These are phyloP conservation scores for Limosa lapponica DNA, from an alignment of 2,797 vertebrate species.

Conservation along the genomic window DNA sequence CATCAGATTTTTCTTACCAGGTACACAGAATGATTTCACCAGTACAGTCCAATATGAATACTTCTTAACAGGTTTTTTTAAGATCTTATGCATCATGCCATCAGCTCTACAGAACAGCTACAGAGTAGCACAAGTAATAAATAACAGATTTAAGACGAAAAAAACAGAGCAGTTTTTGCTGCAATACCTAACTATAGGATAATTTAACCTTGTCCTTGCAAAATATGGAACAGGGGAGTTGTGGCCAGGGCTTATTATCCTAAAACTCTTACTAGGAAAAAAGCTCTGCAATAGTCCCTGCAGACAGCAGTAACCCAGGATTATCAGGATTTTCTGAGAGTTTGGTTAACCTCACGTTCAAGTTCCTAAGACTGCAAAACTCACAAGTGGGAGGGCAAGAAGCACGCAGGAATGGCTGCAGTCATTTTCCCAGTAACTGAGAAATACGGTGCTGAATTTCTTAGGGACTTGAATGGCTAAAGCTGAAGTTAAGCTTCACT, in stretches of 20 bases:
- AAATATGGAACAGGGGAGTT: background rate
- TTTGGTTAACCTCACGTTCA: background rate
- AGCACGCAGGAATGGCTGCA: background rate
- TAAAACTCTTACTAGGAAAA: background rate
- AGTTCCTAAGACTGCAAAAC: background rate
- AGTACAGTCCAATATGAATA: background rate
- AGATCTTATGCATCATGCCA: background rate
- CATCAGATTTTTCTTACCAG: background rate
- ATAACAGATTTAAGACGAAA: background rate
- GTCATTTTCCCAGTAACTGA: background rate
- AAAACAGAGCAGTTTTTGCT: background rate
- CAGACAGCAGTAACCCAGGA: background rate
- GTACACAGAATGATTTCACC: background rate
- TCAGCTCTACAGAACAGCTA: background rate
- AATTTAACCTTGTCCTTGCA: background rate
- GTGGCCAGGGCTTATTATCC: background rate
- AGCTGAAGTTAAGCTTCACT: slow-evolving; percentile 21
- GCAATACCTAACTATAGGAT: background rate
- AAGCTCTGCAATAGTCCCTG: background rate
- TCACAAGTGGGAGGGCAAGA: background rate
- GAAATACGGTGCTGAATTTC: background rate
- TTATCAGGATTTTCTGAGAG: background rate
- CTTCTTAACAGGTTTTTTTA: background rate
- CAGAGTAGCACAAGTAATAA: background rate
- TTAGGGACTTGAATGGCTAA: background rate